Percentiles rank a stretch among this genome's conserved stretches.
Conservation (phyloP, 2,113 vertebrate genomes). For the Gambusia affinis region DNA sequence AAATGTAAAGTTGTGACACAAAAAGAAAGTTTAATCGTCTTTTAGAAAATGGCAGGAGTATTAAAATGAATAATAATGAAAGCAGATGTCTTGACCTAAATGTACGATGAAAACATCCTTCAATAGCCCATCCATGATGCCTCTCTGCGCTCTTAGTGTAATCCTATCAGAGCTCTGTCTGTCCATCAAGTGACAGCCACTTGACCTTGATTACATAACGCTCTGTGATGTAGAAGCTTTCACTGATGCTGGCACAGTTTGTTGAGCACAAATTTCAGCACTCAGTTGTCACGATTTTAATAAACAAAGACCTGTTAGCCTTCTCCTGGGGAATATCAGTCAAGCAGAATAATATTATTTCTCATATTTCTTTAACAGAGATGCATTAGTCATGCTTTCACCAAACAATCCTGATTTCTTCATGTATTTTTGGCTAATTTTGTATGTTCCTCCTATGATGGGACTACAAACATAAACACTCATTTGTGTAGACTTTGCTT, state of each 20-base stretch:
- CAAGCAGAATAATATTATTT: background rate
- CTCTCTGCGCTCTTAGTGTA: constrained; percentile 50
- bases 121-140: constrained; percentile 28
- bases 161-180: constrained; percentile 66
- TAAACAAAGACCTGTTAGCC: background rate
- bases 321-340: background rate
- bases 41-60: background rate
- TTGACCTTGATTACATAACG: constrained; percentile 69
- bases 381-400: background rate
- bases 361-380: too few relatives aligned
- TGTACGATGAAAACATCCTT: constrained; percentile 31
- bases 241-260: constrained; percentile 26
- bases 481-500: too few relatives aligned
- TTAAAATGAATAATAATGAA: background rate
- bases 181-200: constrained; percentile 61
- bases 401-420: background rate
- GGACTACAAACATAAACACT: too few relatives aligned
- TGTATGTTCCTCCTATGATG: too few relatives aligned
- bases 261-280: constrained; percentile 38
- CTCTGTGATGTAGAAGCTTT: constrained; percentile 35
- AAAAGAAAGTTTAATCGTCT: background rate
- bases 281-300: constrained; percentile 1
- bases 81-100: constrained; percentile 26
- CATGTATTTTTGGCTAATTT: too few relatives aligned
- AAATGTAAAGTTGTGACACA: background rate